Conservation (phyloP, 2,113 vertebrate species). For the Crotalus horridus region DNA sequence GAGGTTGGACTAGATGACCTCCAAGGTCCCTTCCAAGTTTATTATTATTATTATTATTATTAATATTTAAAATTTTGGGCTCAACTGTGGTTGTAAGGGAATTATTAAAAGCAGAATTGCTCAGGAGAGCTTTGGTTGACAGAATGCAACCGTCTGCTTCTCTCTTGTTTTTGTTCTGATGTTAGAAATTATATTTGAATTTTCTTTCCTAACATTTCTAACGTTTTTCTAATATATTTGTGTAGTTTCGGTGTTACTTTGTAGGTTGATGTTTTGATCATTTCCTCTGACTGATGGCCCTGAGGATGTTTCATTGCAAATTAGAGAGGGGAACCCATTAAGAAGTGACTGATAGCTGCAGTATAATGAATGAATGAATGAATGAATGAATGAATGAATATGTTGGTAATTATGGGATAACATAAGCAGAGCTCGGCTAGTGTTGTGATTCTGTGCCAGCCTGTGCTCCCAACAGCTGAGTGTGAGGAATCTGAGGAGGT, state of each 20-base stretch:
- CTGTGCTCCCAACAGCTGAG: too few species aligned
- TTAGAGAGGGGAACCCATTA: neutral
- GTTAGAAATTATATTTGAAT: neutral
- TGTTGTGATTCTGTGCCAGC: too few species aligned
- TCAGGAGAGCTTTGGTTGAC: neutral
- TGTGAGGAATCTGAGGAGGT: too few species aligned
- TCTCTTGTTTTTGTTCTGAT: neutral
- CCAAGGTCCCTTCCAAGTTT: too few species aligned
- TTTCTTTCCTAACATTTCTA: neutral
- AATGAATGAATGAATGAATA: neutral
- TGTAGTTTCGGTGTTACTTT: neutral
- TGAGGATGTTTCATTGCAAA: too few species aligned
- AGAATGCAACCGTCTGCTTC: neutral
- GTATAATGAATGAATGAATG: neutral
- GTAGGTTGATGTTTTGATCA: neutral
- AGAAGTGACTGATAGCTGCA: neutral
- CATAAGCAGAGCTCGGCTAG: neutral
- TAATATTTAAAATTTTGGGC: too few species aligned
- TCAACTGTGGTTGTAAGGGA: too few species aligned
- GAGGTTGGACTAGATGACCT: too few species aligned
- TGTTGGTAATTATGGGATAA: neutral
- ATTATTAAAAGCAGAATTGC: neutral
- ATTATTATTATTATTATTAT: too few species aligned
- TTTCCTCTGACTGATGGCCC: neutral
- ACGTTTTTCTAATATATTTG: neutral